phyloP scores from a whole-genome alignment of 92 coral and sea anemone species.

The Paragorgia papillata region DNA sequence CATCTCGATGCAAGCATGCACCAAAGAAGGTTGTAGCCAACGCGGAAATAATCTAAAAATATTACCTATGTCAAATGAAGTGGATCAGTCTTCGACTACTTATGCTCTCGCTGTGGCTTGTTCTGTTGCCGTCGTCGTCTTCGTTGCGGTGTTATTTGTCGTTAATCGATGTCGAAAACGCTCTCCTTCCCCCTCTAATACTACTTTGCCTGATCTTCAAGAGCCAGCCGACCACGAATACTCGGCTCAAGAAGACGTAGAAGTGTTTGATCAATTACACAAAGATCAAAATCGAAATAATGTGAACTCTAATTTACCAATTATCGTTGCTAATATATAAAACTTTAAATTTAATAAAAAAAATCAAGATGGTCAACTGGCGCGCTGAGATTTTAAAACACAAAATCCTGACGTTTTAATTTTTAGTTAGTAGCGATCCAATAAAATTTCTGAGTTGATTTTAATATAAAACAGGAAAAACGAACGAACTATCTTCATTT shows the following conservation, averaged over 20 bases:
- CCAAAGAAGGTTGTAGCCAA: slow-evolving; percentile 15
- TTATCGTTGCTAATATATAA: neutral
- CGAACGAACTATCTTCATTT: no score
- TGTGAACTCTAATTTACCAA: neutral
- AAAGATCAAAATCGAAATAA: neutral
- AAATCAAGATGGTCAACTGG: no score
- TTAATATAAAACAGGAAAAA: no score
- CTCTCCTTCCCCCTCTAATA: neutral
- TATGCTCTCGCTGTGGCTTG: neutral
- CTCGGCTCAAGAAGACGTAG: neutral
- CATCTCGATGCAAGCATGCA: slow-evolving; percentile 3
- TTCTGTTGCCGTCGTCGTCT: neutral
- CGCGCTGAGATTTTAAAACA: no score
- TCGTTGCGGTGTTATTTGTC: neutral
- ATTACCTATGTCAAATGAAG: neutral
- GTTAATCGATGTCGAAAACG: neutral
- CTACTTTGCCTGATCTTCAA: neutral
- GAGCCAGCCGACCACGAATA: neutral
- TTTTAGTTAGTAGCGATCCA: no score
- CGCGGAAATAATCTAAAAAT: neutral
- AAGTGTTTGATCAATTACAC: neutral
- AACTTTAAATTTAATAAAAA: no score
- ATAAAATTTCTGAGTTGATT: no score
- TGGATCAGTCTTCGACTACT: neutral
- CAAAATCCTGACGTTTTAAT: no score